These are phyloP conservation scores for Echinops telfairi DNA, from an alignment of 2,113 vertebrate genomes.

Conservation along the genomic window DNA sequence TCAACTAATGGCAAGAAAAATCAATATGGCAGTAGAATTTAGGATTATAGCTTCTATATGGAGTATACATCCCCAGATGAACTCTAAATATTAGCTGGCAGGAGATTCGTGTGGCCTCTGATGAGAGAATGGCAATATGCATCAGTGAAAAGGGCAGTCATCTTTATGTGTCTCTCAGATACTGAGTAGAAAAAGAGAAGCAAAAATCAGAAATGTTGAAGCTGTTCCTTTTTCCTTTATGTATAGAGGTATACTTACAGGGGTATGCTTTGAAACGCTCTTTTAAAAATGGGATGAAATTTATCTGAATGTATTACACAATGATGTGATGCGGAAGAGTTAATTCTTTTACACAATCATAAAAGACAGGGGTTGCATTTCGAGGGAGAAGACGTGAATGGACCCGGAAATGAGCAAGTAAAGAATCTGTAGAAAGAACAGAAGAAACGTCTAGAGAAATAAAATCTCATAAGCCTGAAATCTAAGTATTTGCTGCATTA, in stretches of 20 bases:
- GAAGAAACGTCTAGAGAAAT: no score
- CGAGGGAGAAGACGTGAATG: background rate
- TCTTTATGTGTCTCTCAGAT: no score
- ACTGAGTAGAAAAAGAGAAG: no score
- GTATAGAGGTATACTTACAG: background rate
- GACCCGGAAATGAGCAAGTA: background rate
- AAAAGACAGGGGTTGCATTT: background rate
- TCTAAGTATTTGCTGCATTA: background rate
- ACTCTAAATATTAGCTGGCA: background rate
- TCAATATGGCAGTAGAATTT: background rate
- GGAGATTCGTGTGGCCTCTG: fast-evolving
- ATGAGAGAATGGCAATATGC: no score
- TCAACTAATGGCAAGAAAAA: background rate
- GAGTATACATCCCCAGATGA: background rate
- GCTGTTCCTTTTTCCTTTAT: background rate
- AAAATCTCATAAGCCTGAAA: background rate
- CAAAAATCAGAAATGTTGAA: background rate
- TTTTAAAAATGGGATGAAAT: no score
- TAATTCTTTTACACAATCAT: background rate
- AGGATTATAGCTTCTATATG: background rate
- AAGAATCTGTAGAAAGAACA: background rate
- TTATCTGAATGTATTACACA: background rate
- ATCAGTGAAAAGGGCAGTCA: no score
- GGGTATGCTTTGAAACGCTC: no score
- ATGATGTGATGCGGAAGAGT: background rate